Percentiles rank a stretch among this genome's conserved stretches.
Evolutionary conservation across 23 tunicate genomes (phyloP).

Genomic region (Ascidia mentula): DNA sequence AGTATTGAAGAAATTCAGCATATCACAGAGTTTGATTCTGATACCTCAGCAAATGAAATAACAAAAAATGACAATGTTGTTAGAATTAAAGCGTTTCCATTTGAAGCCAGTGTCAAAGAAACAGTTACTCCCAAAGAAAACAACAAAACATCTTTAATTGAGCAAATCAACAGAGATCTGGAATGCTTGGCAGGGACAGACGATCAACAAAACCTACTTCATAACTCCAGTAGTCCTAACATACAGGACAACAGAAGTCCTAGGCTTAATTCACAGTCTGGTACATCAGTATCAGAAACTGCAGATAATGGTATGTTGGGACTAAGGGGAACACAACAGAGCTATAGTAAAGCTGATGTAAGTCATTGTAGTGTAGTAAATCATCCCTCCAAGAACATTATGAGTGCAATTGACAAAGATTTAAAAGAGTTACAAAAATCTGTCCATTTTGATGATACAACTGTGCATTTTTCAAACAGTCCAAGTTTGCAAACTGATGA

Average conservation of each 20-base stretch:
- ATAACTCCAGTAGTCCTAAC: no score
- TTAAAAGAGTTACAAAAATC: not conserved
- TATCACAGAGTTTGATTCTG: not conserved
- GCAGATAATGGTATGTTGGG: not conserved
- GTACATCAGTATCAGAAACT: not conserved
- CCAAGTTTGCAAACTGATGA: no score
- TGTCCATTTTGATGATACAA: not conserved
- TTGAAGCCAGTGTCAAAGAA: not conserved
- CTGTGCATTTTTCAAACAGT: no score
- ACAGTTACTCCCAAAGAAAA: not conserved
- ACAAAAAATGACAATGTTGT: not conserved
- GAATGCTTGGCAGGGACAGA: not conserved
- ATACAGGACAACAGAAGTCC: not conserved
- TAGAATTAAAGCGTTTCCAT: not conserved
- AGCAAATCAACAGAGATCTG: not conserved
- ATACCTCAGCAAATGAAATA: not conserved
- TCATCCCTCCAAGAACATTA: not conserved
- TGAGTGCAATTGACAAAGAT: not conserved
- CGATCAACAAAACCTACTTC: no score
- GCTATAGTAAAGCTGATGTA: not conserved
- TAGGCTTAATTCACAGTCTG: not conserved
- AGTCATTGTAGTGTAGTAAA: no score
- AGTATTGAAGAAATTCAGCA: not conserved
- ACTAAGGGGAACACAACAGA: not conserved
- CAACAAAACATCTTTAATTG: not conserved